These are phyloP conservation scores for Tor tambroides DNA, from an alignment of 2,113 vertebrate genomes.

Conservation along the genomic window DNA sequence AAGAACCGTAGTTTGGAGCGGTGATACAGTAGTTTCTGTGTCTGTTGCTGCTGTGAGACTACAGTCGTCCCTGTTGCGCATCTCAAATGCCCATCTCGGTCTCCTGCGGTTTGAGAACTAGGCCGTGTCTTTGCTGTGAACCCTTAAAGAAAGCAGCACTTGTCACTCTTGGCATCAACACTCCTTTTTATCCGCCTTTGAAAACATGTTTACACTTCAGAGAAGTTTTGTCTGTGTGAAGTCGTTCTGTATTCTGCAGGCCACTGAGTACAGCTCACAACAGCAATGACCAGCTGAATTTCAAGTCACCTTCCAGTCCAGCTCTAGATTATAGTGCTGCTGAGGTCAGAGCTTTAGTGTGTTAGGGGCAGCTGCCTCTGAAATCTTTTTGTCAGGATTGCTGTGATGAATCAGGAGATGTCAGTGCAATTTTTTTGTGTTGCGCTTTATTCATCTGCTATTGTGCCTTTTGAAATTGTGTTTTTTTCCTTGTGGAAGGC, in stretches of 20 bases:
- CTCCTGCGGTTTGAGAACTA: slow-evolving; percentile 58
- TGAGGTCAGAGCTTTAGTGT: not conserved
- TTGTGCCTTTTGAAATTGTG: not conserved
- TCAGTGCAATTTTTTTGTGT: slow-evolving; percentile 7
- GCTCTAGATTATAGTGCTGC: not conserved
- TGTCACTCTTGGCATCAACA: slow-evolving; percentile 41
- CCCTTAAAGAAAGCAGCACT: slow-evolving; percentile 51
- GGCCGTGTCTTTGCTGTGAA: slow-evolving; percentile 60
- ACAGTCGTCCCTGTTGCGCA: slow-evolving; percentile 40
- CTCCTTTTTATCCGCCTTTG: slow-evolving; percentile 42
- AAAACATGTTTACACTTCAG: slow-evolving; percentile 50
- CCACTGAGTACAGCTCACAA: not conserved
- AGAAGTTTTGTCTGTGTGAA: slow-evolving; percentile 41
- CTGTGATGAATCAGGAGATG: not conserved
- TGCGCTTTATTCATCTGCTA: not conserved
- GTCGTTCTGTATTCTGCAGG: not conserved
- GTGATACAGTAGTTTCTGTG: slow-evolving; percentile 27
- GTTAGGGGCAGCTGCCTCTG: not conserved
- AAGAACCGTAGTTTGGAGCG: not conserved
- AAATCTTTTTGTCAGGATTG: not conserved
- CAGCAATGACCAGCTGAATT: not conserved
- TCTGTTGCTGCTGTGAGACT: slow-evolving; percentile 13
- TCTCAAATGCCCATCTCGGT: slow-evolving; percentile 38
- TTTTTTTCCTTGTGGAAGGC: not conserved
- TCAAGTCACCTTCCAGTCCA: slow-evolving; percentile 19